Conservation (phyloP, 2,797 vertebrate genomes). For the Macropus fuliginosus region DNA sequence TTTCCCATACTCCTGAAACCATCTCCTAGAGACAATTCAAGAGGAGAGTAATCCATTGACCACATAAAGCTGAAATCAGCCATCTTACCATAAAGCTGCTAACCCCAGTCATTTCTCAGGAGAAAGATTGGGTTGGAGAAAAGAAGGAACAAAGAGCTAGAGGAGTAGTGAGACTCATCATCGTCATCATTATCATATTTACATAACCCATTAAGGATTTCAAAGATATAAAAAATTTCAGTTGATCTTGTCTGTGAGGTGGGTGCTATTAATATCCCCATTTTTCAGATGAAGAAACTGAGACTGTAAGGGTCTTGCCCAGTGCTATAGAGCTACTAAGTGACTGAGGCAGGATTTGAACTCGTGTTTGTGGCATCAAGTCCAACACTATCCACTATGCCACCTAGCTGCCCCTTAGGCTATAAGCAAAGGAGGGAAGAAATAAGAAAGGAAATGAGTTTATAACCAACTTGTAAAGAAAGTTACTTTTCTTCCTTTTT, state of each 20-base stretch:
- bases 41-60: not conserved
- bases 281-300: not conserved
- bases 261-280: not conserved
- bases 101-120: slow-evolving; percentile 12
- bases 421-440: slow-evolving; percentile 62
- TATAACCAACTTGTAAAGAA: slow-evolving; percentile 71
- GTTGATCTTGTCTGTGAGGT: not conserved
- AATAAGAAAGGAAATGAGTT: slow-evolving; percentile 51
- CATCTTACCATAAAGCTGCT: not conserved
- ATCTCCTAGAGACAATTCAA: slow-evolving; percentile 24
- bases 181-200: not conserved
- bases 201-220: not conserved
- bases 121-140: not conserved
- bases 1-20: not conserved
- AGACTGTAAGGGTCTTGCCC: not conserved
- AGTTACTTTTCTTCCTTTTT: slow-evolving; percentile 80
- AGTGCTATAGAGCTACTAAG: not conserved
- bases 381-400: not conserved
- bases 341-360: not conserved
- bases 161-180: not conserved
- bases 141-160: not conserved
- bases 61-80: slow-evolving; percentile 16
- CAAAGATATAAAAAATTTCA: not conserved
- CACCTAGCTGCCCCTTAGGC: not conserved
- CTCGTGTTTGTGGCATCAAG: not conserved